A percentile compares a stretch with the other conserved stretches of the same genome.
phyloP scores from a whole-genome alignment of 2,888 invertebrate species.

The Cataglyphis cursor region DNA sequence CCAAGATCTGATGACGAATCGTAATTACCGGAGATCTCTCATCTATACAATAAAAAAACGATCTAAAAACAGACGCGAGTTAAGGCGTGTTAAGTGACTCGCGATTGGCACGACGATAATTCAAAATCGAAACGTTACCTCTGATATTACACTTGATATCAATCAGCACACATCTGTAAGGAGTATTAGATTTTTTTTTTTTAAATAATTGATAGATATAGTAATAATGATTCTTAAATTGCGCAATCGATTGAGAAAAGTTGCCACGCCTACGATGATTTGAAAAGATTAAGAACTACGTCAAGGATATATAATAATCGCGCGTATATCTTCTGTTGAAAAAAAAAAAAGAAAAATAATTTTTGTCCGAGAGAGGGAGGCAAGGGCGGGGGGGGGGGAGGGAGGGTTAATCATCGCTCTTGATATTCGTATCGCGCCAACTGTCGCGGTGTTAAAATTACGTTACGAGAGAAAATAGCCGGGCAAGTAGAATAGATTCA shows the following conservation, averaged over 20 bases:
- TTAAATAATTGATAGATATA: neutral
- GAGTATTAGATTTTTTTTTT: neutral
- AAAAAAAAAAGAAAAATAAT: neutral
- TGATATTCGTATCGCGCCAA: slow-evolving; percentile 23
- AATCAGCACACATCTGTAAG: neutral
- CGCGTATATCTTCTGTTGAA: neutral
- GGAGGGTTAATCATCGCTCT: neutral
- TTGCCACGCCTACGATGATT: neutral
- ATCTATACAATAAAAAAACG: slow-evolving; percentile 16
- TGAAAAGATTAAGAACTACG: neutral
- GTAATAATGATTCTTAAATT: neutral
- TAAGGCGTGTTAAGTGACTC: neutral
- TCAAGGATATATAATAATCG: neutral
- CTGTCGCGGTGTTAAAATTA: slow-evolving; percentile 21
- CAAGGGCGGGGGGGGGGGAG: neutral
- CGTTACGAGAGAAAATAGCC: slow-evolving; percentile 13
- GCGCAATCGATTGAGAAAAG: slow-evolving; percentile 16
- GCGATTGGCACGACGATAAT: slow-evolving; percentile 43
- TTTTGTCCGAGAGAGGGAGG: neutral
- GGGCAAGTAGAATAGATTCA: slow-evolving; percentile 35
- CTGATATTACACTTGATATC: slow-evolving; percentile 22
- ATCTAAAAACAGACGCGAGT: slow-evolving; percentile 30
- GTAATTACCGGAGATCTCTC: slow-evolving; percentile 36
- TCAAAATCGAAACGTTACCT: slow-evolving; percentile 35
- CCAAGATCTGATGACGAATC: slow-evolving; percentile 29